Evolutionary conservation across 2,888 invertebrate species (phyloP).

Genomic region (Pristionchus japonicus): DNA sequence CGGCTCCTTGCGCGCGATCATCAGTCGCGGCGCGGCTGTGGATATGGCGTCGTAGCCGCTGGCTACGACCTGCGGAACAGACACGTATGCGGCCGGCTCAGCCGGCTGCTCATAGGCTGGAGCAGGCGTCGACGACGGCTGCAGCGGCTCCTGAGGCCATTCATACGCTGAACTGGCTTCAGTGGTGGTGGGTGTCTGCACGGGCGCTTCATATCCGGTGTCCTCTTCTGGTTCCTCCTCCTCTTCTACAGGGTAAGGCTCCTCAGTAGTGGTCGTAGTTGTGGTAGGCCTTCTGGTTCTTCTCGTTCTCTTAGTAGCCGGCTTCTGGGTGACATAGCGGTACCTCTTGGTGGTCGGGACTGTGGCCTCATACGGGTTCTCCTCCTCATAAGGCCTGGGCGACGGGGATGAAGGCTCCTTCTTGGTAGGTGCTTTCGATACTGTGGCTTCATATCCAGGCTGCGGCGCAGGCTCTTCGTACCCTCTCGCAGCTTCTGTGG

Average conservation of each 20-base stretch:
- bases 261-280: not conserved
- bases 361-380: not conserved
- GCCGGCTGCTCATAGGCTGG: too few relatives aligned
- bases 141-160: constrained; percentile 15
- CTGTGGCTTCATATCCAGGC: not conserved
- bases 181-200: not conserved
- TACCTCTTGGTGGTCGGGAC: constrained; percentile 12
- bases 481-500: not conserved
- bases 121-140: too few relatives aligned
- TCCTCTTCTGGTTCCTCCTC: not conserved
- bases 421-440: not conserved
- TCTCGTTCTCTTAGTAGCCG: not conserved
- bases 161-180: not conserved
- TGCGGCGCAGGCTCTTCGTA: not conserved
- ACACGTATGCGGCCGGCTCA: not conserved
- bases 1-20: constrained; percentile 40
- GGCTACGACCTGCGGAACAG: not conserved
- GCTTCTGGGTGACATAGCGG: not conserved
- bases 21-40: not conserved
- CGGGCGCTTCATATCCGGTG: not conserved
- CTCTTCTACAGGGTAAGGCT: not conserved
- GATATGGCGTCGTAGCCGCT: not conserved
- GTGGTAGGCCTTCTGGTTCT: not conserved
- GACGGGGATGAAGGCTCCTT: constrained; percentile 8
- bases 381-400: not conserved